These are phyloP conservation scores for Cylindroiulus punctatus DNA, from an alignment of 2,888 invertebrate species.

Conservation along the genomic window DNA sequence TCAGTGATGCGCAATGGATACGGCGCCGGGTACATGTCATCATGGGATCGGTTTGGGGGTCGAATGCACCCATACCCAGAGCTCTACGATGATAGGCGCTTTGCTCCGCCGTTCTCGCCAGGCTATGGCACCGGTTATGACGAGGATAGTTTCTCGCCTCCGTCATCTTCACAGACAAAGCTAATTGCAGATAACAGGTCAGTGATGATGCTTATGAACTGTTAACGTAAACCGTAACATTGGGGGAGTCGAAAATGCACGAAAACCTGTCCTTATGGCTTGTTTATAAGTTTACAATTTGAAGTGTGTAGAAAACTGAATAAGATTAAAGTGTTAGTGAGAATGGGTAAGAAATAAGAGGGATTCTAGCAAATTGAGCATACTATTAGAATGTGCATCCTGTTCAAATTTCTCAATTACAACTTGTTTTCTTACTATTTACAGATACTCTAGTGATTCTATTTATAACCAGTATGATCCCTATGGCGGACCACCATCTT, in stretches of 20 bases:
- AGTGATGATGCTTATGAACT: not conserved
- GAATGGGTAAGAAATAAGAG: too few species aligned
- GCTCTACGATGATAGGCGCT: constrained; percentile 1
- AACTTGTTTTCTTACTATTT: not conserved
- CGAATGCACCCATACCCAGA: constrained; percentile 46
- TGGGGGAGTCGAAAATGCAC: too few species aligned
- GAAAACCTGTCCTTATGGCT: too few species aligned
- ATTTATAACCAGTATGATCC: constrained; percentile 47
- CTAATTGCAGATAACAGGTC: not conserved
- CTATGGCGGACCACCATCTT: constrained; percentile 44
- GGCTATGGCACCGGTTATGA: constrained; percentile 43
- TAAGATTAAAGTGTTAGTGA: too few species aligned
- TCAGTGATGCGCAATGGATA: constrained; percentile 3
- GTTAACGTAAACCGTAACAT: too few species aligned
- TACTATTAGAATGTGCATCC: too few species aligned
- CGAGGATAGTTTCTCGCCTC: constrained; percentile 11
- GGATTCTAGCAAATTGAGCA: too few species aligned
- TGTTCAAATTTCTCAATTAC: too few species aligned
- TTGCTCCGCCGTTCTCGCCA: constrained; percentile 8
- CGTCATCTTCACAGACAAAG: constrained; percentile 3
- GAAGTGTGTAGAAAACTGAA: too few species aligned
- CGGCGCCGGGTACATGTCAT: not conserved
- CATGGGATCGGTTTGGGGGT: constrained; percentile 52
- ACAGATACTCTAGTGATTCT: constrained; percentile 31
- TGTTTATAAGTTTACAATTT: too few species aligned